Percentiles rank a stretch among this genome's conserved stretches.
Conservation (phyloP, 2,888 invertebrate species). For the Drosophila helvetica region DNA sequence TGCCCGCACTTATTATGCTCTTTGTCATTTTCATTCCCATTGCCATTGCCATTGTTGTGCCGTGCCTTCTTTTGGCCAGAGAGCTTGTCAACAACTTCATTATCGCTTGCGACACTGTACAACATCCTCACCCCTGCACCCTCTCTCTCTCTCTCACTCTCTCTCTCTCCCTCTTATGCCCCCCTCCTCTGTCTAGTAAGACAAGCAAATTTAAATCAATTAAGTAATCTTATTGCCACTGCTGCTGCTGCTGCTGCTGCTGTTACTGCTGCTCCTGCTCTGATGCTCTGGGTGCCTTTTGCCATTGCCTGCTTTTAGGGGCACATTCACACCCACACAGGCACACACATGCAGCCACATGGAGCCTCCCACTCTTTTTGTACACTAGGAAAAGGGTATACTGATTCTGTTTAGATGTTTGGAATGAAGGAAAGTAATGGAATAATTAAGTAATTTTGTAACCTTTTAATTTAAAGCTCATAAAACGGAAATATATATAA, state of each 20-base stretch:
- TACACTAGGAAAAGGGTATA: conserved; percentile 9
- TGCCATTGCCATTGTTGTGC: conserved; percentile 61
- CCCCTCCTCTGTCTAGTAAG: conserved; percentile 18
- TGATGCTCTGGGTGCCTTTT: conserved; percentile 33
- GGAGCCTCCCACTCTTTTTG: conserved; percentile 38
- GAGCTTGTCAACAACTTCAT: conserved; percentile 72
- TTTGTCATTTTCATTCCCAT: conserved; percentile 46
- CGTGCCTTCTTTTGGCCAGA: too few relatives aligned
- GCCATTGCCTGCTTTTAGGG: conserved; percentile 66
- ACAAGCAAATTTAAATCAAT: conserved; percentile 77
- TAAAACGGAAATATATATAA: too few relatives aligned
- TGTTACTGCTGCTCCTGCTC: conserved; percentile 7
- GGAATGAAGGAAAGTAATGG: neutral
- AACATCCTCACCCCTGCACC: conserved; percentile 47
- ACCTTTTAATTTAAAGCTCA: too few relatives aligned
- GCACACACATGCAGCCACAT: conserved; percentile 1
- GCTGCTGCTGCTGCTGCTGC: conserved; percentile 21
- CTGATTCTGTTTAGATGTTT: neutral
- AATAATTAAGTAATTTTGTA: too few relatives aligned
- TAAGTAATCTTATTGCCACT: conserved; percentile 73
- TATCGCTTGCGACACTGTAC: conserved; percentile 68
- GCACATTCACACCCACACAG: conserved; percentile 16
- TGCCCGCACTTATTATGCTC: conserved; percentile 50
- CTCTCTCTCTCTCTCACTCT: conserved; percentile 37
- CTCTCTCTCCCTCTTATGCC: too few relatives aligned